Conservation (phyloP, 1,140 invertebrate species). For the Eurytemora carolleeae region DNA sequence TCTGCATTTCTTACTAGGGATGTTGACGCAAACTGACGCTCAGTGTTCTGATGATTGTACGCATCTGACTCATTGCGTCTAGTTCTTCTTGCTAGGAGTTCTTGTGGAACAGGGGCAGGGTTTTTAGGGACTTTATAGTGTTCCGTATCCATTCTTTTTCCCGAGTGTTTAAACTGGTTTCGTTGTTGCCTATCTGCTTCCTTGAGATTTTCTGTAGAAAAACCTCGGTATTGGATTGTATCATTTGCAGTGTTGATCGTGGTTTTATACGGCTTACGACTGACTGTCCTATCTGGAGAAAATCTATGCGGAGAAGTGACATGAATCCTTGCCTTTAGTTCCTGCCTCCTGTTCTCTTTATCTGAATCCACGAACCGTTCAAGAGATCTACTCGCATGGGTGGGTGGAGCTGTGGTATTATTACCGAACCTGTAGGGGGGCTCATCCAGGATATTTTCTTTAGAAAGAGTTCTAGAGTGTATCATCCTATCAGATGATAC, state of each 20-base stretch:
- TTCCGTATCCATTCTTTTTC: neutral
- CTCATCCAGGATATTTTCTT: neutral
- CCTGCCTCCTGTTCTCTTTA: neutral
- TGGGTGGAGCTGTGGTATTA: neutral
- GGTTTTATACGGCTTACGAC: constrained; percentile 12
- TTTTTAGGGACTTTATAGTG: constrained; percentile 15
- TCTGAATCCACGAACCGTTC: neutral
- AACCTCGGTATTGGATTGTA: constrained; percentile 10
- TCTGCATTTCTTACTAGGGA: neutral
- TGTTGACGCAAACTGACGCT: neutral
- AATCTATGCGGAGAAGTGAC: neutral
- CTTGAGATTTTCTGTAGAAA: neutral
- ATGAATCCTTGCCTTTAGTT: neutral
- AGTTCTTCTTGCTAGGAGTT: neutral
- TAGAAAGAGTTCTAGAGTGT: neutral
- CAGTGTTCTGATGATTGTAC: neutral
- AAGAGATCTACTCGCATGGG: neutral
- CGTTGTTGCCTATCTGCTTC: neutral
- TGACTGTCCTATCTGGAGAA: neutral
- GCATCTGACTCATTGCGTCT: neutral
- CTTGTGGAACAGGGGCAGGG: neutral
- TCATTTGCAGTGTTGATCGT: constrained; percentile 14
- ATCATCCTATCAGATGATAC: neutral
- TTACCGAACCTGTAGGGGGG: neutral
- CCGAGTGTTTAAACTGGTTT: no score